A percentile compares a stretch with the other conserved stretches of the same genome.
These are phyloP conservation scores for Budorcas taxicolor DNA, from an alignment of 2,113 vertebrate genomes.

Conservation along the genomic window DNA sequence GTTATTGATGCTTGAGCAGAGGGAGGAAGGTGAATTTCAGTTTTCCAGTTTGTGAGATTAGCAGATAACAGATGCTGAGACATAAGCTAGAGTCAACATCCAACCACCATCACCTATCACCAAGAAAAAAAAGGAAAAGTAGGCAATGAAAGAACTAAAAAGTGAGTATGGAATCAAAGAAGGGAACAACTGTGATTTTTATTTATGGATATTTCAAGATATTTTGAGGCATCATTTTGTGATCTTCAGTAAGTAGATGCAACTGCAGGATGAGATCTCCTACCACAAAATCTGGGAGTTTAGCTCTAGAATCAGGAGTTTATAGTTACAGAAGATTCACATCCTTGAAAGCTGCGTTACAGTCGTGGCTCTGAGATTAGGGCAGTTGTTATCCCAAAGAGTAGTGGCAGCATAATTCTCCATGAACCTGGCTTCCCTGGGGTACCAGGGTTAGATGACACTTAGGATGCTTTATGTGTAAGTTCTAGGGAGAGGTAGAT, in stretches of 20 bases:
- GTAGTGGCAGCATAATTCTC: background rate
- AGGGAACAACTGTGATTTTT: background rate
- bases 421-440: background rate
- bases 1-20: background rate
- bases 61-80: background rate
- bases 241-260: background rate
- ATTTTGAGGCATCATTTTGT: background rate
- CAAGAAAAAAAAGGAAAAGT: background rate
- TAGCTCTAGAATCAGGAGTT: background rate
- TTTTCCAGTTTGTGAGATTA: background rate
- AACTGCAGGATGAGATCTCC: background rate
- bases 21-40: background rate
- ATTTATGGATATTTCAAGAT: background rate
- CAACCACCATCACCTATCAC: background rate
- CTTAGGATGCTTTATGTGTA: background rate
- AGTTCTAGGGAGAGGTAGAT: background rate
- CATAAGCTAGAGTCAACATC: background rate
- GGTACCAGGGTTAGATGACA: rapidly evolving
- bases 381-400: background rate
- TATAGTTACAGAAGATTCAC: background rate
- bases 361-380: background rate
- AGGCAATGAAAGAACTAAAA: background rate
- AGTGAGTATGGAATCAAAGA: background rate
- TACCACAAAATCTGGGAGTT: rapidly evolving
- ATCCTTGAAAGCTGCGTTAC: background rate